A percentile compares a stretch with the other conserved stretches of the same genome.
Evolutionary conservation across 2,113 vertebrate genomes (phyloP).

Genomic region (Corydoras maculifer): DNA sequence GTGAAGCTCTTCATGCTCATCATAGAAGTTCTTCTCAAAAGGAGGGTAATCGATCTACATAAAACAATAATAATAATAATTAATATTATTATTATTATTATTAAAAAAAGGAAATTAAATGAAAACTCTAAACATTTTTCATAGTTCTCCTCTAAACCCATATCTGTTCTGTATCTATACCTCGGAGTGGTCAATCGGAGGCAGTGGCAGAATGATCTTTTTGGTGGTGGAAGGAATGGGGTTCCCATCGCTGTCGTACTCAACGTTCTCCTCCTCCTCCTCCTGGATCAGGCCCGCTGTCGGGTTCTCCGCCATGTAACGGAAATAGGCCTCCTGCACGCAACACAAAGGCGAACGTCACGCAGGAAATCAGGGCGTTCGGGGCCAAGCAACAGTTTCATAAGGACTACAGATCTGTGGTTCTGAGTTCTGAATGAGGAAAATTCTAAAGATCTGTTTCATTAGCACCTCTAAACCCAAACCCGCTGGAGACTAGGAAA

Average conservation of each 20-base stretch:
- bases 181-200: conserved; percentile 94
- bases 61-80: neutral
- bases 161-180: conserved; percentile 52
- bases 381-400: too few species aligned
- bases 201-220: conserved; percentile 93
- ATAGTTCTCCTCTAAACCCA: neutral
- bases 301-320: conserved; percentile 98
- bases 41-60: conserved; percentile 89
- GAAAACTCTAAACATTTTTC: too few species aligned
- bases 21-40: conserved; percentile 96
- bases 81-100: too few species aligned
- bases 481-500: too few species aligned
- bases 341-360: conserved; percentile 51
- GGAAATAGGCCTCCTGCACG: conserved; percentile 98
- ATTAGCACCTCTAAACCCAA: too few species aligned
- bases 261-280: conserved; percentile 92
- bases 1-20: conserved; percentile 90
- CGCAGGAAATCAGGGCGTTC: neutral
- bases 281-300: conserved; percentile 89
- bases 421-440: too few species aligned
- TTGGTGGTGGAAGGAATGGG: conserved; percentile 80
- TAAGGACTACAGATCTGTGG: too few species aligned
- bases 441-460: too few species aligned
- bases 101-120: too few species aligned
- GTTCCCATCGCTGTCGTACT: conserved; percentile 98